phyloP scores from a whole-genome alignment of 2,888 invertebrate species.

The Ypsolopha scabrella region DNA sequence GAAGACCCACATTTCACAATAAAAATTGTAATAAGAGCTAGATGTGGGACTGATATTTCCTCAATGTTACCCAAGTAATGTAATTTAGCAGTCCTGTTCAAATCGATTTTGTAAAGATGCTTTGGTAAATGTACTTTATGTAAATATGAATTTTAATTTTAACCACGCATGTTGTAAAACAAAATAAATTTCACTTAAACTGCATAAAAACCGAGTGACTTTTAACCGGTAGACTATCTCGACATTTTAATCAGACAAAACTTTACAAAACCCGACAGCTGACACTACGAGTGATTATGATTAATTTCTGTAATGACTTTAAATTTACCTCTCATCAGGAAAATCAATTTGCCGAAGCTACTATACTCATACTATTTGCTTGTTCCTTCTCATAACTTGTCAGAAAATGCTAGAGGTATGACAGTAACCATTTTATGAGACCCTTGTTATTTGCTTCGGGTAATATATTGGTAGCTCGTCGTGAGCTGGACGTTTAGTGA shows the following conservation, averaged over 20 bases:
- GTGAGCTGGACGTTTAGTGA: neutral
- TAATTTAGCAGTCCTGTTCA: too few relatives aligned
- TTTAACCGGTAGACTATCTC: neutral
- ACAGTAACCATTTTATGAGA: neutral
- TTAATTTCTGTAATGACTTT: slow-evolving; percentile 1
- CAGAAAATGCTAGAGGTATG: slow-evolving; percentile 13
- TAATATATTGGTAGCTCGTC: neutral
- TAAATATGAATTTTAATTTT: too few relatives aligned
- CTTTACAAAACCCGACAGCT: neutral
- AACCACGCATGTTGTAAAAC: too few relatives aligned
- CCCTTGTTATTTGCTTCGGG: slow-evolving; percentile 1
- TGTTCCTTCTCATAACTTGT: slow-evolving; percentile 19
- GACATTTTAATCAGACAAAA: neutral
- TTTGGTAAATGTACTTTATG: too few relatives aligned
- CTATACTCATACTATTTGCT: neutral
- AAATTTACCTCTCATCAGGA: neutral
- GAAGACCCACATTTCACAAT: too few relatives aligned
- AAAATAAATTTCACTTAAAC: too few relatives aligned
- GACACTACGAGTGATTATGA: neutral
- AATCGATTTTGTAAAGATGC: too few relatives aligned
- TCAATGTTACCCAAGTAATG: too few relatives aligned
- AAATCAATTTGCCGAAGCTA: slow-evolving; percentile 2
- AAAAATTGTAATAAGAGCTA: too few relatives aligned
- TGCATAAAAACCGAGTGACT: too few relatives aligned
- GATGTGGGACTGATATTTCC: too few relatives aligned